These are phyloP conservation scores for Chionis minor DNA, from an alignment of 2,113 vertebrate genomes.

Conservation along the genomic window DNA sequence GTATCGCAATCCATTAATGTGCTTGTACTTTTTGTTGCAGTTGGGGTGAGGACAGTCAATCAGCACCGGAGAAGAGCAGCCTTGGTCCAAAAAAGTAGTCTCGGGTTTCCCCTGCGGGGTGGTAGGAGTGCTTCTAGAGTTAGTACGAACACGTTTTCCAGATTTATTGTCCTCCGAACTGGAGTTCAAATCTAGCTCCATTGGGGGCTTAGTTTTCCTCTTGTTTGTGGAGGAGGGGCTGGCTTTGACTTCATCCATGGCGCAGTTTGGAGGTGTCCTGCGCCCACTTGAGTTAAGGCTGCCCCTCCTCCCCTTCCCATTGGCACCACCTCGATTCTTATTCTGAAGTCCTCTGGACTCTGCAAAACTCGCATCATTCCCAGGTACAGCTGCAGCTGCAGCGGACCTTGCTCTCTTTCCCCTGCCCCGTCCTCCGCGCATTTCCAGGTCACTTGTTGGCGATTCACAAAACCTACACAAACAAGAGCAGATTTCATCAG, in stretches of 20 bases:
- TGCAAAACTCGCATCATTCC: slow-evolving; percentile 78
- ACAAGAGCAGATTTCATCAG: slow-evolving; percentile 22
- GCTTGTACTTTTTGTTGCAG: slow-evolving; percentile 99
- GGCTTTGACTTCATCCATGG: slow-evolving; percentile 90
- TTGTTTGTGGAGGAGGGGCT: slow-evolving; percentile 85
- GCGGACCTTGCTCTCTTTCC: slow-evolving; percentile 90
- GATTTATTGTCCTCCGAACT: slow-evolving; percentile 89
- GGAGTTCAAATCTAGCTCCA: slow-evolving; percentile 91
- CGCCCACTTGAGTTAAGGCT: slow-evolving; percentile 91
- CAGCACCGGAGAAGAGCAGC: slow-evolving; percentile 91
- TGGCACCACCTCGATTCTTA: slow-evolving; percentile 89
- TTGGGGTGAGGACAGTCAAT: slow-evolving; percentile 98
- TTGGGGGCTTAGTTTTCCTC: slow-evolving; percentile 90
- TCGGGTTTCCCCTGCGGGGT: slow-evolving; percentile 94
- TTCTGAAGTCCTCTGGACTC: slow-evolving; percentile 90
- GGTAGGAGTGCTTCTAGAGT: slow-evolving; percentile 93
- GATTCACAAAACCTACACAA: slow-evolving; percentile 94
- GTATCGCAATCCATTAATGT: slow-evolving; percentile 97
- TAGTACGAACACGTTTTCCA: slow-evolving; percentile 91
- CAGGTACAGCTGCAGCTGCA: slow-evolving; percentile 77
- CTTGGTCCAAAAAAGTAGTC: slow-evolving; percentile 90
- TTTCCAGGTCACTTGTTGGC: slow-evolving; percentile 92
- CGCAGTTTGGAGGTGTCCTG: slow-evolving; percentile 88
- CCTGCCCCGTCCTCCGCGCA: slow-evolving; percentile 89
- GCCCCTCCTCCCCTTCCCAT: slow-evolving; percentile 90